These are phyloP conservation scores for Cinclus cinclus DNA, from an alignment of 2,113 vertebrate species.

Conservation along the genomic window DNA sequence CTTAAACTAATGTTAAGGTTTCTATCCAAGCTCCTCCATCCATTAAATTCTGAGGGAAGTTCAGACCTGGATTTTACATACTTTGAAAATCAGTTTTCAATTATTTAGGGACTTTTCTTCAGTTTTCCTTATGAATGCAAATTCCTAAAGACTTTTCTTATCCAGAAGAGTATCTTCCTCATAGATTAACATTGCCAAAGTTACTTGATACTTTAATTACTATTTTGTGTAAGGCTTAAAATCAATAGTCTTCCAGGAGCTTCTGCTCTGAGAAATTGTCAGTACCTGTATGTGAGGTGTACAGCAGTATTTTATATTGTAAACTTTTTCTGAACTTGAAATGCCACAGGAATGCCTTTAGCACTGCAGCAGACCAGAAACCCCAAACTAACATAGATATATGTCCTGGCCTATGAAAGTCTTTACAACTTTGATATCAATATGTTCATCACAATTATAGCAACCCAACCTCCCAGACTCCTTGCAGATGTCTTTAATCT, in stretches of 20 bases:
- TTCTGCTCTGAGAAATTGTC: not conserved
- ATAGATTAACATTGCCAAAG: not conserved
- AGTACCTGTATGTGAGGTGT: not conserved
- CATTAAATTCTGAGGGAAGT: not conserved
- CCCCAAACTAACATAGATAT: not conserved
- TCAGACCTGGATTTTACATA: not conserved
- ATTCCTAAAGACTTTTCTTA: not conserved
- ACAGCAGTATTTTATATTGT: not conserved
- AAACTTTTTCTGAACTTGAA: not conserved
- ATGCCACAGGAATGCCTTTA: not conserved
- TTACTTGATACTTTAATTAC: not conserved
- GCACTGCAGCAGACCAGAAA: not conserved
- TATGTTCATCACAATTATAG: not conserved
- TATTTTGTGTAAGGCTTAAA: not conserved
- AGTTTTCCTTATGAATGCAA: not conserved
- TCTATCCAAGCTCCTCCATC: not conserved
- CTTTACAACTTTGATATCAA: not conserved
- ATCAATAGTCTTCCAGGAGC: not conserved
- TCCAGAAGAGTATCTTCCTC: not conserved
- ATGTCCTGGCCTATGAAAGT: not conserved
- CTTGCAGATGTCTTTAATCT: conserved; percentile 39
- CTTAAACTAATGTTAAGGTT: not conserved
- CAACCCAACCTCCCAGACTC: not conserved
- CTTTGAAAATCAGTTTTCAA: not conserved
- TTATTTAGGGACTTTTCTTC: not conserved